Evolutionary conservation across 2,113 vertebrate genomes (phyloP), one percentile per base, ranked within the genome.

Genomic region (Pica pica): DNA sequence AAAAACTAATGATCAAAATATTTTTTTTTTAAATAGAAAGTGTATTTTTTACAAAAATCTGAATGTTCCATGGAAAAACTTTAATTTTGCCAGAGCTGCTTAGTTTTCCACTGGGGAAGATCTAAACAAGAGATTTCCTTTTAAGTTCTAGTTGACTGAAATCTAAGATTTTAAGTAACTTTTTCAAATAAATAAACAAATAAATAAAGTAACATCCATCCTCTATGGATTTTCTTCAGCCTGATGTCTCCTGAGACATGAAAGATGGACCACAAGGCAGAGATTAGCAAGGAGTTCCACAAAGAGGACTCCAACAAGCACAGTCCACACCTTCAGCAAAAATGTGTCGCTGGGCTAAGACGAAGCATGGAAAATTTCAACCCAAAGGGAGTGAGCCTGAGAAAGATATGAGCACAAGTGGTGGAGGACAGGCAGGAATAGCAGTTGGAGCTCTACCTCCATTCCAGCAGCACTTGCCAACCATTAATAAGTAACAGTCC

Each of bases 1-100:
- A 86, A 71, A 96, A 92, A 67, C 41, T 81, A 94, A 68, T 44
- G 20, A 92, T 69, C 55, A 94, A 80, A 64, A 61, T 75, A 47
- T 47, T 23, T 37, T 80, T 60, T 52, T 63, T 84, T 64, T 46
- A 18, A 94, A 37, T 70, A 83, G 68, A 90, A 94, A 92, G 23
- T 44, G 35, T 55, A 83, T 12, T 92, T 94, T 94, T 86, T 60
- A 92, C 52, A 94, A 96, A 96, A 94, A 94, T 93, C 39, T 90
- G 64, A 95, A 57, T 89, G 82, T 95, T 94, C 93, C 86, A 90
- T 89, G 76, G 93, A 96, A 97, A 96, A 96, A 89, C 76, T 78
- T 80, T 3, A 56, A 56, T 96, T 95, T 83, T 95, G 92, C 92
- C 93, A 95, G 80, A 89, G 55, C 41, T 83, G 60, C 69, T 85